These are phyloP conservation scores for Tipula confusa DNA, from an alignment of 2,888 invertebrate genomes.

Conservation along the genomic window DNA sequence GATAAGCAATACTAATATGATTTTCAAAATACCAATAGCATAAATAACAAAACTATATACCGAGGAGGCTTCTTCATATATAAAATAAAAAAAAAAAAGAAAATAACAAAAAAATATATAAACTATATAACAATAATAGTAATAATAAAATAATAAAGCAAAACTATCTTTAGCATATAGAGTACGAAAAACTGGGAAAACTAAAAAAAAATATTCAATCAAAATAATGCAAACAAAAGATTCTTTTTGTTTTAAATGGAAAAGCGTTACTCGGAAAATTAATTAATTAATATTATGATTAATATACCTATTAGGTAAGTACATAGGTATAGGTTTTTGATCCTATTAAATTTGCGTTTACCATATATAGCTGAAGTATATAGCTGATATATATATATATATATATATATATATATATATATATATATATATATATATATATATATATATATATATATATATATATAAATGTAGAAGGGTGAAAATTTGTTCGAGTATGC, in stretches of 20 bases:
- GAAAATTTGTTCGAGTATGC: background rate
- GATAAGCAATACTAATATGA: constrained; percentile 30
- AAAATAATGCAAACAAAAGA: background rate
- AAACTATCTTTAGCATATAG: background rate
- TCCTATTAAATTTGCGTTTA: background rate
- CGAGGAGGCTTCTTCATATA: background rate
- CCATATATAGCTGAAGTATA: too few relatives aligned
- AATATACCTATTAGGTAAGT: background rate
- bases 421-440: background rate
- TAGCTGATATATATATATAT: background rate
- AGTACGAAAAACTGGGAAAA: background rate
- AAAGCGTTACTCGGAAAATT: background rate
- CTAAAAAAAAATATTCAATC: background rate
- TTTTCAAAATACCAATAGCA: background rate
- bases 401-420: background rate
- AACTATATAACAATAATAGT: constrained; percentile 15
- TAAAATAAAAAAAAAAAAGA: background rate
- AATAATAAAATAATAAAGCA: background rate
- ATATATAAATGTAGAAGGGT: background rate
- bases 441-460: background rate
- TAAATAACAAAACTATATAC: constrained; percentile 12
- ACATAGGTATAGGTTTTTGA: background rate
- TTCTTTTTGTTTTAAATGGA: background rate
- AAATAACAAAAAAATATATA: background rate
- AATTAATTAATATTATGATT: background rate